Base-by-base conservation (phyloP, 2,113 vertebrate species). In the Gymnorhina tibicen region DNA sequence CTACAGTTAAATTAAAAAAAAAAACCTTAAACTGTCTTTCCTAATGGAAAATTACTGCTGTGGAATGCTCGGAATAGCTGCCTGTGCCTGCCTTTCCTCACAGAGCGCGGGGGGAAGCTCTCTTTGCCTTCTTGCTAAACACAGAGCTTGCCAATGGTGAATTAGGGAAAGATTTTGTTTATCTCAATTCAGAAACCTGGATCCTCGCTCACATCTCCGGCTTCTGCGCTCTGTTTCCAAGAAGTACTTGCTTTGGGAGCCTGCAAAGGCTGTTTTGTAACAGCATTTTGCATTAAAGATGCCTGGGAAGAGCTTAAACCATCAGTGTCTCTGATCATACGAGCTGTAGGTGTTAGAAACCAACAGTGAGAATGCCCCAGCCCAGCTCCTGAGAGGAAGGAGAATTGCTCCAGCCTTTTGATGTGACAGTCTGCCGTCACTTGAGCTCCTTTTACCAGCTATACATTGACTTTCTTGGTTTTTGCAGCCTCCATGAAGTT, bases 91-190 rank as follows among this genome's bases (percentile, higher is more conserved):
- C 33, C 16, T 83, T 83, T 76, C 91, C 64, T 86, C 10, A 4
- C 81, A 67, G 83, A 67, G 68, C 0, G 0, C 23, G 1, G 69
- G 52, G 58, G 73, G 64, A 81, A 70, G 64, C 63, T 93, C 77
- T 55, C 89, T 81, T 78, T 95, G 52, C 94, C 73, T 88, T 58
- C 91, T 84, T 73, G 41, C 64, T 93, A 59, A 95, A 64, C 83
- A 67, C 39, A 87, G 72, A 89, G 86, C 73, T 91, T 95, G 93
- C 84, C 94, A 92, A 3, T 28, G 42, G 68, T 92, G 94, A 95
- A 92, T 86, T 87, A 72, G 80, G 19, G 20, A 74, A 85, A 89
- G 84, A 70, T 93, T 74, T 86, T 95, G 89, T 97, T 95, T 95
- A 81, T 95, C 89, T 91, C 24, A 0, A 32, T 60, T 92, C 8